Base-by-base conservation (phyloP, 2,797 vertebrate species). In the Spinus olivaceus region DNA sequence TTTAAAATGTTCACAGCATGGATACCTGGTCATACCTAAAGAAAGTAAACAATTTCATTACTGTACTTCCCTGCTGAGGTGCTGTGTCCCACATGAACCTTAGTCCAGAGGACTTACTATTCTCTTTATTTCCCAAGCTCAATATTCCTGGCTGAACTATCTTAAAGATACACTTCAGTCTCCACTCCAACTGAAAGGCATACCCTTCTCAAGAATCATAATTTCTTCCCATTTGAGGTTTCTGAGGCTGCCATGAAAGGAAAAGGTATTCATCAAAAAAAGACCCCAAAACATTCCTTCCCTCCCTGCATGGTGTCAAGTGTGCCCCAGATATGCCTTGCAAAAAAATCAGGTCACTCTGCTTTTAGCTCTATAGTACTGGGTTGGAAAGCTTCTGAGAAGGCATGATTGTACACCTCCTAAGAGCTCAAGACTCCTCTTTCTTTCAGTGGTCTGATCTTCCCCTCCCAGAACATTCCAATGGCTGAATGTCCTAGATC, bases 261-360 rank as follows among this genome's bases (percentile, higher is more conserved):
- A 69, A 95, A 87, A 86, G 53, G 27, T 81, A 93, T 69, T 91
- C 16, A 67, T 88, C 0, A 0, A 47, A 64, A 54, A 63, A 56
- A 32, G 15, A 30, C 7, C 41, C 41, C 41, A 24, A 46, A 23
- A 6, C 47, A 35, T 23, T 93, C 47, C 39, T 57, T 65, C 53
- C 49, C 53, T 93, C 83, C 61, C 79, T 91, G 77, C 57, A 41
- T 46, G 76, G 59, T 86, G 28, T 50, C 20, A 4, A 82, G 61
- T 42, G 32, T 87, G 80, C 23, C 59, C 81, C 59, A 73, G 81
- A 81, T 94, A 91, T 5, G 51, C 79, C 28, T 76, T 91, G 89
- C 71, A 82, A 70, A 92, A 86, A 71, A 89, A 94, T 54, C 72
- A 91, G 82, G 76, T 94, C 85, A 88, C 22, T 70, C 65, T 83